Evolutionary conservation across 1,140 invertebrate genomes (phyloP), one percentile per base, ranked within the genome.

Genomic region (Drosophila simulans): DNA sequence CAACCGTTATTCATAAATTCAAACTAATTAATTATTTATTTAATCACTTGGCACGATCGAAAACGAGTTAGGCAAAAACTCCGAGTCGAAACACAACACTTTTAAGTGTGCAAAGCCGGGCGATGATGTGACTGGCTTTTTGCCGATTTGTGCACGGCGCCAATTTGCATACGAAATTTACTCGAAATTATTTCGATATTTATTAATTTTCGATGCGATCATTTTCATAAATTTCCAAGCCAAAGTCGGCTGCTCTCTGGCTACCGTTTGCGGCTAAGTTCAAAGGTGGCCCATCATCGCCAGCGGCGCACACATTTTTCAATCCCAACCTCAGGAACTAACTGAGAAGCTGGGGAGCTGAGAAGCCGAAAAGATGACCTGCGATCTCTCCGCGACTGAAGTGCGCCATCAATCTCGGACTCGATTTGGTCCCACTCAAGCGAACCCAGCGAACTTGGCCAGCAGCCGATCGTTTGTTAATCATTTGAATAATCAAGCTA

Each of bases 401-500:
- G 80, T 82, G 80, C 80, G 63, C 75, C 80, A 83, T 83, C 75
- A 83, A 83, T 83, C 80, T 79, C 75, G 63, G 58, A 64, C 65
- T 55, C 70, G 56, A 39, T 40, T 53, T 39, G 35, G 59, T 46
- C 60, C 39, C 34, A 48, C 59, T 31, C 60, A 25, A 31, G 43
- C 62, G 42, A 65, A 37, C n/a, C 35, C 66, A 55, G 17, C 68
- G 52, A 70, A 70, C 64, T 54, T 46, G 56, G 62, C 73, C 66
- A 77, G 63, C 65, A 58, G 75, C 42, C 64, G 73, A 83, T 90
- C 84, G 84, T 88, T 88, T 88, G 83, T 88, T 88, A 90, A 85
- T 90, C 79, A 91, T 91, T 91, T 91, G 80, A 91, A 91, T 91
- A 91, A 91, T 91, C 90, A 91, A 91, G 90, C 90, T 90, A 91